These are phyloP conservation scores for Xenus cinereus DNA, from an alignment of 2,113 vertebrate species.

Conservation along the genomic window DNA sequence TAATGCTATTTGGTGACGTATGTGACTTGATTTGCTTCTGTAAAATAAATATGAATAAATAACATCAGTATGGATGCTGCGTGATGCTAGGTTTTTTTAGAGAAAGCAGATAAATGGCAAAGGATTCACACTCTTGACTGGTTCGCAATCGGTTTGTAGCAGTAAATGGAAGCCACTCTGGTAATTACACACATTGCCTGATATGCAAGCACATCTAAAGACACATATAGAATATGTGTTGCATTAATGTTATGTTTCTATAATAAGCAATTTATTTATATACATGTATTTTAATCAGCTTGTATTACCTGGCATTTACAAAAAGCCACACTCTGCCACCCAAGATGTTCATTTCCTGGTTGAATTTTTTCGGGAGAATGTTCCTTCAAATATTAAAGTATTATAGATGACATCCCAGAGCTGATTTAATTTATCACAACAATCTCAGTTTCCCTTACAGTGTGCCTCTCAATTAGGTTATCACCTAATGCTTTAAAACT, in stretches of 20 bases:
- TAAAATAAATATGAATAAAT: background rate
- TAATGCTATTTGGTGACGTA: background rate
- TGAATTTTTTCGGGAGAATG: background rate
- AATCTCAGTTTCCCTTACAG: slow-evolving; percentile 6
- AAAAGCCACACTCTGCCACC: background rate
- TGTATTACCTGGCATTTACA: background rate
- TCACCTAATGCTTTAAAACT: slow-evolving; percentile 45
- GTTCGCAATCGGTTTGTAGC: background rate
- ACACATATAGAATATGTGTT: background rate
- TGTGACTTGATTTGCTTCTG: background rate
- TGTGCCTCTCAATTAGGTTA: slow-evolving; percentile 24
- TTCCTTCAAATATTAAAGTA: background rate
- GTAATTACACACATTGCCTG: background rate
- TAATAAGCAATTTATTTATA: background rate
- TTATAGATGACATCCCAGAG: background rate
- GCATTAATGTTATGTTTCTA: background rate
- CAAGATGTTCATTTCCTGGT: background rate
- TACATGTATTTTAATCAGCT: background rate
- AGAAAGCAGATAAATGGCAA: background rate
- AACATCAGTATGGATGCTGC: background rate
- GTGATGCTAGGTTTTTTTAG: background rate
- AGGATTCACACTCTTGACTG: background rate
- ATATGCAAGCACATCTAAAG: background rate
- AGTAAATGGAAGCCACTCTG: background rate
- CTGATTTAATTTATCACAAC: slow-evolving; percentile 32